Evolutionary conservation across 2,888 invertebrate species (phyloP), one percentile per base, ranked within the genome.

Genomic region (Eupithecia tripunctaria): DNA sequence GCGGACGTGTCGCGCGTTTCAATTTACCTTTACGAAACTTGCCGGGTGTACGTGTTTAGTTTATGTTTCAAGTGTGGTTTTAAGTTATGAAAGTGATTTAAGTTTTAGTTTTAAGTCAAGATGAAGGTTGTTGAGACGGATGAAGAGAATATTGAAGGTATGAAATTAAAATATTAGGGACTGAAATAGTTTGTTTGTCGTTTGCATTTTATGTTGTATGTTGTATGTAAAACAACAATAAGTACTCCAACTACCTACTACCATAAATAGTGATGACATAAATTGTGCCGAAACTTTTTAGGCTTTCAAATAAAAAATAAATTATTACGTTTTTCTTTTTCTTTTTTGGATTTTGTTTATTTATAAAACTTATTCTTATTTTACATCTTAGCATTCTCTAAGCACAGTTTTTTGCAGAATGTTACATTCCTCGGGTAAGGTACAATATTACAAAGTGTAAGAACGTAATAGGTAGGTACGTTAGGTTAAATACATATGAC

Each of bases 111-210:
- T 71, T 66, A 15, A 66, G 59, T 66, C 21, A 77, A 77, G 73
- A 81, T 80, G 76, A 81, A 78, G 72, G 88, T 90, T 88, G 78
- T 83, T 27, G 89, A 89, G 73, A 83, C 82, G 67, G 90, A 90
- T n/a, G 89, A 89, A 69, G 90, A 90, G 77, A 89, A 85, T 75
- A 82, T 89, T 59, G 90, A 90, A 84, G 90, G 90, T 90, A 79
- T 43, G 43, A 43, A 18, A 25, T 41, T 38, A 3, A 60, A 56
- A 56, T 56, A 56, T 21, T 51, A 14, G 4, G 36, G 36, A 32
- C 36, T 63, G 0, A n/a, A 32, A 63, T 63, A 32, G 32, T 32
- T 63, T 32, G 32, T 62, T 62, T 60, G 27, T 32, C 18, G 27
- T 29, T 60, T 60, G 2, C 4, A 32, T 36, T 56, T 12, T 56